These are phyloP conservation scores for Larimichthys crocea DNA, from an alignment of 2,113 vertebrate genomes.

Conservation along the genomic window DNA sequence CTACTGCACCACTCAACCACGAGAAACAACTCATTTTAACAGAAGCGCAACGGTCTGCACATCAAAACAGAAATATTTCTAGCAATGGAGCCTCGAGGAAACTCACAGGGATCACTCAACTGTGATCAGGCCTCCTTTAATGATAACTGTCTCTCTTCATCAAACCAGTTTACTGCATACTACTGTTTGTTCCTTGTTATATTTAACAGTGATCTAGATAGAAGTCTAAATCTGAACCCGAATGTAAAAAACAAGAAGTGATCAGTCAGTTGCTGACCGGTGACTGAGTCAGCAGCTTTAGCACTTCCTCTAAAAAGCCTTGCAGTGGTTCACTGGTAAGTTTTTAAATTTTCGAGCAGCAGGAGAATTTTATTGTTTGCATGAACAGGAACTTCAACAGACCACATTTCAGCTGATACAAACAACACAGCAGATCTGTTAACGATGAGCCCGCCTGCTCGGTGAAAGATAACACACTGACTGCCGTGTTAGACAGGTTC, in stretches of 20 bases:
- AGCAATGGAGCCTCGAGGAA: background rate
- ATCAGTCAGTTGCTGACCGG: background rate
- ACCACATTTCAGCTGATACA: background rate
- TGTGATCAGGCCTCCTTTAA: background rate
- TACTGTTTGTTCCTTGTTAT: background rate
- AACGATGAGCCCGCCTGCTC: background rate
- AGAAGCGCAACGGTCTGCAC: background rate
- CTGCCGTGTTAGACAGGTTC: background rate
- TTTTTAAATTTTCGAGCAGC: background rate
- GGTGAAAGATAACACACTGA: background rate
- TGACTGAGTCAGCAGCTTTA: conserved; percentile 35
- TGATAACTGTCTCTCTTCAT: background rate
- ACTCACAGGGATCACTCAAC: background rate
- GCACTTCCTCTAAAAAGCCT: conserved; percentile 44
- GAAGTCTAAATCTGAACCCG: background rate
- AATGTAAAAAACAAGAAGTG: conserved; percentile 39
- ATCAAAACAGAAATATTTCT: background rate
- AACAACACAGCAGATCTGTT: background rate
- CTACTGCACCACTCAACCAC: background rate
- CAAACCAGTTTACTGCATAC: background rate
- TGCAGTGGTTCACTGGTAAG: background rate
- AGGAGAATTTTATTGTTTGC: background rate
- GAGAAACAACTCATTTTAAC: background rate
- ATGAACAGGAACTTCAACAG: background rate
- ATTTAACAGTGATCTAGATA: background rate